Conservation (phyloP, 2,888 invertebrate species). For the Caenorhabditis sp. region DNA sequence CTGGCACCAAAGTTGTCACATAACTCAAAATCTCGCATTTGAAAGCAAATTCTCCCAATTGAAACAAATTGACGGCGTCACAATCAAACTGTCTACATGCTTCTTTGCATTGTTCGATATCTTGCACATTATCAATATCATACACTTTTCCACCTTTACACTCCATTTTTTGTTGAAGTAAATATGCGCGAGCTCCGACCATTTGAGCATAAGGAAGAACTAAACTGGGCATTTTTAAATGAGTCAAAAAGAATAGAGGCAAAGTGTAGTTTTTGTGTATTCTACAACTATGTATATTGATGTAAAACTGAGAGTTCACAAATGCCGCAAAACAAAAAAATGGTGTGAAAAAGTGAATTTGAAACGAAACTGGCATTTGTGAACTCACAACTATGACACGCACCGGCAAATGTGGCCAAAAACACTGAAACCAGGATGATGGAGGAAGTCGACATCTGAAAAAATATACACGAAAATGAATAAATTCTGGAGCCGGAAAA, state of each 20-base stretch:
- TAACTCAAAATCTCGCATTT: conserved; percentile 52
- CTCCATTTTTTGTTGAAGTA: conserved; percentile 64
- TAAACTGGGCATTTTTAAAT: conserved; percentile 20
- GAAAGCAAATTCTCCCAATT: conserved; percentile 64
- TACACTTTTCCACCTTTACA: conserved; percentile 67
- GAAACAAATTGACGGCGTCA: conserved; percentile 67
- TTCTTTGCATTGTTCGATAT: conserved; percentile 69
- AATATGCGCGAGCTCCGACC: conserved; percentile 61
- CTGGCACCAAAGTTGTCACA: conserved; percentile 39
- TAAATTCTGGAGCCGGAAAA: too few relatives aligned
- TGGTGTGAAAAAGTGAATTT: background rate
- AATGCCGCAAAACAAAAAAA: conserved; percentile 23
- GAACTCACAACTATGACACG: conserved; percentile 51
- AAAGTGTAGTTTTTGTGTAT: background rate
- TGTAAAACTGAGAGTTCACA: conserved; percentile 21
- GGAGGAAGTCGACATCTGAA: background rate
- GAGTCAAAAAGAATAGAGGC: too few relatives aligned
- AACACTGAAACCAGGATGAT: background rate
- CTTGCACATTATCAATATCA: conserved; percentile 66
- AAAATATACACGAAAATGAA: background rate
- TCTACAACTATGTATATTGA: background rate
- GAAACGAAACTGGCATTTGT: conserved; percentile 20
- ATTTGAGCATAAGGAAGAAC: conserved; percentile 62
- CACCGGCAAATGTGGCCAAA: conserved; percentile 27
- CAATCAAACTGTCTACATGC: conserved; percentile 68